phyloP scores from a whole-genome alignment of 2,113 vertebrate genomes.

The Dolichallabes microphthalmus region DNA sequence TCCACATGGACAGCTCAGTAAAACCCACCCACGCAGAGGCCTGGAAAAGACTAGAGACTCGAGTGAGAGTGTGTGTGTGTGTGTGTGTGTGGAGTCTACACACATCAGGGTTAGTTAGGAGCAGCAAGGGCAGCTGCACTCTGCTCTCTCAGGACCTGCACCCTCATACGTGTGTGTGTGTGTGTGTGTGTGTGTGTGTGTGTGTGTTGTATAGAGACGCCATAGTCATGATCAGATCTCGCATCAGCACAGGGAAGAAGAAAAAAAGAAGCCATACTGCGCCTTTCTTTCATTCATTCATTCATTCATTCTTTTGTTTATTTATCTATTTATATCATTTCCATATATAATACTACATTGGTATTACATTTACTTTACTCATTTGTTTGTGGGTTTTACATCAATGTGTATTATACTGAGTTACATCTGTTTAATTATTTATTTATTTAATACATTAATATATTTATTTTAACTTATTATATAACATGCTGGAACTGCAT shows the following conservation, averaged over 20 bases:
- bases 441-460: too few species aligned
- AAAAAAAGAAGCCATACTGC: neutral
- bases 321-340: neutral
- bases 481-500: too few species aligned
- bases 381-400: neutral
- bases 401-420: too few species aligned
- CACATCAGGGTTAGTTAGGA: neutral
- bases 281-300: neutral
- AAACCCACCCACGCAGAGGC: constrained; percentile 40
- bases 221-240: neutral
- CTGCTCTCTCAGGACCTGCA: neutral
- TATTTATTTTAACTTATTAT: too few species aligned
- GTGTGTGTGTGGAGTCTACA: neutral
- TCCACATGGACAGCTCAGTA: constrained; percentile 50
- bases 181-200: neutral
- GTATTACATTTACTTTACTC: neutral
- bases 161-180: neutral
- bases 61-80: constrained; percentile 12
- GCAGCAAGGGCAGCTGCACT: constrained; percentile 31
- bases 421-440: too few species aligned
- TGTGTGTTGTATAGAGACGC: neutral
- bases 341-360: neutral
- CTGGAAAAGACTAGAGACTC: neutral
- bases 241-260: neutral
- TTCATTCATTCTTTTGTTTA: neutral